phyloP scores from a whole-genome alignment of 2,888 invertebrate genomes.

The Leuctra nigra region DNA sequence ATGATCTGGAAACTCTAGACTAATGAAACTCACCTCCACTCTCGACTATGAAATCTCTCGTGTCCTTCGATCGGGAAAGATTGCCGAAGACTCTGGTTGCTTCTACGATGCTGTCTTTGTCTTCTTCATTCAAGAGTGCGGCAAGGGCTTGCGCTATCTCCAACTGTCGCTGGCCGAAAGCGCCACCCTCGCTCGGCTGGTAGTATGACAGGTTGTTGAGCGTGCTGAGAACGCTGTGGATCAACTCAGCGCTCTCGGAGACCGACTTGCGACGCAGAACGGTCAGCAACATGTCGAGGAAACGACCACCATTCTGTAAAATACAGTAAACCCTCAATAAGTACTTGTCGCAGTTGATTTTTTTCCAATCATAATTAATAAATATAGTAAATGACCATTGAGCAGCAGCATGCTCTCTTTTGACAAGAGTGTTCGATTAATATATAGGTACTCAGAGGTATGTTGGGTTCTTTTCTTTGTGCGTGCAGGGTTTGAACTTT shows the following conservation, averaged over 20 bases:
- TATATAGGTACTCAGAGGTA: too few relatives aligned
- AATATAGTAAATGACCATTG: too few relatives aligned
- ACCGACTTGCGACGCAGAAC: conserved; percentile 38
- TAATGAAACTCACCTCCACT: conserved; percentile 47
- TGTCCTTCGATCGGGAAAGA: conserved; percentile 61
- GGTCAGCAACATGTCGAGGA: conserved; percentile 37
- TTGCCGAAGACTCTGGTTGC: conserved; percentile 77
- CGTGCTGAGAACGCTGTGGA: conserved; percentile 71
- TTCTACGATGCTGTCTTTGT: conserved; percentile 54
- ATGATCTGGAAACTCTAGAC: too few relatives aligned
- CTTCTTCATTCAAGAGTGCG: conserved; percentile 41
- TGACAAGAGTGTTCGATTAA: too few relatives aligned
- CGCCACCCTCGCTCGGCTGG: conserved; percentile 44
- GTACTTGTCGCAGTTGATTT: too few relatives aligned
- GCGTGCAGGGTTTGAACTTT: too few relatives aligned
- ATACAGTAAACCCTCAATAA: too few relatives aligned
- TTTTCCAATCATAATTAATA: too few relatives aligned
- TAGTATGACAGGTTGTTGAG: conserved; percentile 82
- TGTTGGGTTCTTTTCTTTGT: too few relatives aligned
- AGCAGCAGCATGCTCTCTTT: too few relatives aligned
- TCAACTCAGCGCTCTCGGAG: conserved; percentile 60
- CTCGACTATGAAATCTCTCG: conserved; percentile 57
- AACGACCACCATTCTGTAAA: conserved; percentile 22
- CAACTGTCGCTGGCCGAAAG: conserved; percentile 44
- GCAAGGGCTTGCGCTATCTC: conserved; percentile 43